Base-by-base conservation (phyloP, 2,888 invertebrate species). In the Toxonevra muliebris region DNA sequence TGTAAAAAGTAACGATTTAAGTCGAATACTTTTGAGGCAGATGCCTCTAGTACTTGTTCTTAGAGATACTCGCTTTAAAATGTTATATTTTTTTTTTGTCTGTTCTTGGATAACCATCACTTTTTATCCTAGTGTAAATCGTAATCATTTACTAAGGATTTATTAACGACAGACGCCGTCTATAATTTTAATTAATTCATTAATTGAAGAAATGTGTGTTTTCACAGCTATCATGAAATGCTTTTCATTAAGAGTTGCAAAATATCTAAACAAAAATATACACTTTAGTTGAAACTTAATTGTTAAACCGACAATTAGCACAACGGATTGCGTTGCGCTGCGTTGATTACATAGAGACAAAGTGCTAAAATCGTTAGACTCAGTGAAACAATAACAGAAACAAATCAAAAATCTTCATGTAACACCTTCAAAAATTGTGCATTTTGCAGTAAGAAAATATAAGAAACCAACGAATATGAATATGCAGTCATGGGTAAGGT, bases 221-320 rank as follows among this genome's bases (percentile, higher is more conserved):
- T n/a, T 7, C 30, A 30, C 30, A 4, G 30, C 30, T 30, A 30
- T 30, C 30, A 4, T 30, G 30, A 30, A 30, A 30, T 30, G 3
- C 7, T 7, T 30, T 30, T 30, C 30, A 30, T 30, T 30, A 7
- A 30, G 30, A 30, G 30, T 30, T 30, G 30, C 30, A 8, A 48
- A n/a, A 48, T 48, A 48, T 48, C 15, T 48, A 48, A n/a, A 48
- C 48, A 48, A 48, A 48, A n/a, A 15, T 45, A 1, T 10, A 45
- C 19, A 12, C 61, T 68, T 71, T 74, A 80, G 79, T 80, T 73
- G 72, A 68, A 75, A 71, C 75, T 69, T 76, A 73, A 80, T 78
- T 76, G 79, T 74, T 69, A 72, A 72, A 70, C 73, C 73, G 80
- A 76, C 80, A 78, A 79, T 79, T 67, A 71, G 61, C 12, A 2